Evolutionary conservation across 2,113 vertebrate species (phyloP).

Genomic region (Heloderma charlesbogerti): DNA sequence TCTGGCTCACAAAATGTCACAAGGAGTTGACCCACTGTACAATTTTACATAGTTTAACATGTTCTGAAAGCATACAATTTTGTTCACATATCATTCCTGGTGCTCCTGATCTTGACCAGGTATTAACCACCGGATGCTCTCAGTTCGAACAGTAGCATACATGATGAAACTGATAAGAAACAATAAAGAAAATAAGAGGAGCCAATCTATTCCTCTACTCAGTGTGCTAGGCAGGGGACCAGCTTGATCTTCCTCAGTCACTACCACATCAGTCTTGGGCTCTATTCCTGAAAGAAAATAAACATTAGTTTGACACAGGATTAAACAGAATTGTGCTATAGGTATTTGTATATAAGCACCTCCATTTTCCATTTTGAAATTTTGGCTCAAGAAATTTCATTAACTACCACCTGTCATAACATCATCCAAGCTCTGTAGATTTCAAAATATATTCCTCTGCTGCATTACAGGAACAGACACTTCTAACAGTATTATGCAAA

Average conservation of each 20-base stretch:
- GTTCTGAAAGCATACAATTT: not conserved
- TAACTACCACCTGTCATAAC: constrained; percentile 1
- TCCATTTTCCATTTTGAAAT: not conserved
- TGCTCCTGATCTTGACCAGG: constrained; percentile 96
- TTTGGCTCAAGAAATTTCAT: not conserved
- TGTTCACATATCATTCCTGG: constrained; percentile 80
- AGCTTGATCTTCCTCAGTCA: constrained; percentile 82
- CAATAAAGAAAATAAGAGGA: constrained; percentile 93
- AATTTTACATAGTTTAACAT: not conserved
- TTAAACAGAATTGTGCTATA: not conserved
- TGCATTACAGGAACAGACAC: constrained; percentile 36
- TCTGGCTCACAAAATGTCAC: constrained; percentile 39
- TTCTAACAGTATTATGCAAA: not conserved
- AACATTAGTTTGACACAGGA: not conserved
- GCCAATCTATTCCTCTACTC: constrained; percentile 91
- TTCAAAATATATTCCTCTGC: not conserved
- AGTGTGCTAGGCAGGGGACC: constrained; percentile 89
- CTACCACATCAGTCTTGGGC: constrained; percentile 77
- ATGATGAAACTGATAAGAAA: constrained; percentile 89
- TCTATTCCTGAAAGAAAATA: constrained; percentile 87
- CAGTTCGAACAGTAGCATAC: constrained; percentile 91
- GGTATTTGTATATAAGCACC: not conserved
- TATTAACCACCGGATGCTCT: constrained; percentile 94
- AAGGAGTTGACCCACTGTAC: constrained; percentile 33
- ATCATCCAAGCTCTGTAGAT: not conserved